Percentiles rank a stretch among this genome's conserved stretches.
Evolutionary conservation across 2,888 invertebrate species (phyloP).

Genomic region (Candidula unifasciata): DNA sequence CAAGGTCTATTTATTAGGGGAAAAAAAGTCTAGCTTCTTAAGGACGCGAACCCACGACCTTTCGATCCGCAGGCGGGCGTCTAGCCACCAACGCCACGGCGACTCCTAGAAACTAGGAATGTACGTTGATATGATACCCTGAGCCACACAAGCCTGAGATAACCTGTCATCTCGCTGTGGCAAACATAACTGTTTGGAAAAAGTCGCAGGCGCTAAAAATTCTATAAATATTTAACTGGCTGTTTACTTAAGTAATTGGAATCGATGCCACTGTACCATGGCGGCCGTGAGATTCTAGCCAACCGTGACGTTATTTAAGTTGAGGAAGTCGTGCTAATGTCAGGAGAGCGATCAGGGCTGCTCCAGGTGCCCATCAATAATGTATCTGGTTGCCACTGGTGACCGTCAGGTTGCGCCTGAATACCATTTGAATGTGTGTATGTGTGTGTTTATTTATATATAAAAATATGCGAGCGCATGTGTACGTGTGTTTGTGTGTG

Average conservation of each 20-base stretch:
- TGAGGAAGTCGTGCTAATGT: constrained; percentile 15
- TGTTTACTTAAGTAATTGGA: constrained; percentile 12
- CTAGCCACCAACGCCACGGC: no score
- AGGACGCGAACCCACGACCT: no score
- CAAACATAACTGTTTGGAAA: background rate
- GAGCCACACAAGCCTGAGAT: no score
- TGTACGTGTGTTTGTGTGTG: no score
- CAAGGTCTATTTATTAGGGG: no score
- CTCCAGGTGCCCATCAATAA: constrained; percentile 15
- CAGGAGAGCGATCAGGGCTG: background rate
- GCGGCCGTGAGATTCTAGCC: background rate
- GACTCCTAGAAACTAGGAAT: background rate
- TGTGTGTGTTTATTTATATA: background rate
- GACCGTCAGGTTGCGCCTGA: background rate
- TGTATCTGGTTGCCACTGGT: background rate
- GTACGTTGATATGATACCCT: no score
- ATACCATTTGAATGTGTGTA: background rate
- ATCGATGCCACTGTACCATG: background rate
- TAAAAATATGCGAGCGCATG: no score
- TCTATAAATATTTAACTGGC: constrained; percentile 4
- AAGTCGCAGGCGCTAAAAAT: background rate
- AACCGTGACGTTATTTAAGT: background rate
- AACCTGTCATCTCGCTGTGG: background rate
- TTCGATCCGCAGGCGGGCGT: no score
- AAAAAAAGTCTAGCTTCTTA: no score